Evolutionary conservation across 2,113 vertebrate species (phyloP), one percentile per base, ranked within the genome.

Genomic region (Brachyistius frenatus): DNA sequence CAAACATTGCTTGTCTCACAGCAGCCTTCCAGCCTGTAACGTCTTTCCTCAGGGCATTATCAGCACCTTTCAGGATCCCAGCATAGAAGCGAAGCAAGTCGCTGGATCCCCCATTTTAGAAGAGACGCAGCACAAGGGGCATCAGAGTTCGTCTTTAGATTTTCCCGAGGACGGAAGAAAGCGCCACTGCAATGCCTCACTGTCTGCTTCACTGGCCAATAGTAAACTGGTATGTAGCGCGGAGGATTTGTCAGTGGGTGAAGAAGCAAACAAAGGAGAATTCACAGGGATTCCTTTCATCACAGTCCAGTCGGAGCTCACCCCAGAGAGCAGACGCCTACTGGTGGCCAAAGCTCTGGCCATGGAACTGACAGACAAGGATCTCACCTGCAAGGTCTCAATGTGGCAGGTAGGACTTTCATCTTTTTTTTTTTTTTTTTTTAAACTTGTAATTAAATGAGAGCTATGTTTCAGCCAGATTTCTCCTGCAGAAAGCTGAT

Each of bases 331-430:
- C 72, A 94, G 97, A 57, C 92, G 94, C 69, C 47, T 96, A 49
- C 80, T 96, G 84, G 96, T 96, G 83, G 96, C 96, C 37, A 96
- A 93, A 93, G 97, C 97, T 54, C 94, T 99, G 76, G 96, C 96
- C 66, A 86, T 94, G 85, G 89, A 96, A 57, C 91, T 93, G 72
- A 95, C 86, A 47, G 94, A 95, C 79, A 93, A 94, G 55, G 93
- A 95, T 5, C 73, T 97, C 49, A 92, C 91, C 61, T 87, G 91
- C 76, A 96, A 95, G 75, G 95, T 99, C 32, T 94, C 94, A 77
- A 79, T 89, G 74, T 99, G 98, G 98, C 96, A 99, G 97, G 98
- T 99, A 96, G 56, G 23, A 9, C 47, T 10, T 11, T 11, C 41
- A 11, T 44, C 10, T 23, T 23, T 23, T 23, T 23, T 23, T 23